phyloP scores from a whole-genome alignment of 2,888 invertebrate species.

The Drosophila neutralis region DNA sequence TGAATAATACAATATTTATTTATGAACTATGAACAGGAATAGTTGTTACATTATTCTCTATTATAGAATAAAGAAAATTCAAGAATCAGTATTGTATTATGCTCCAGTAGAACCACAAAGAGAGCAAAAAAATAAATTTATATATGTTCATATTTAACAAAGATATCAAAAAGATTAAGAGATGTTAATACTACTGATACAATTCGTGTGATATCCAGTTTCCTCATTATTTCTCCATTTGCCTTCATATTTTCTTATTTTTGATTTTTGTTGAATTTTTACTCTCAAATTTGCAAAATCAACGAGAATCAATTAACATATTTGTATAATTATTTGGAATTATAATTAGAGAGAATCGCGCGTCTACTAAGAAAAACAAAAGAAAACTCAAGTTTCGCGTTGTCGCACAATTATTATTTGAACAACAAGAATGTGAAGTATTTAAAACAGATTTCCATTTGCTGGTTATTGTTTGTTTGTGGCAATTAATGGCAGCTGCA shows the following conservation, averaged over 20 bases:
- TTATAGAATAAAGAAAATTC: background rate
- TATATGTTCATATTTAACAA: background rate
- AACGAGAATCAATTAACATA: background rate
- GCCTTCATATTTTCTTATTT: background rate
- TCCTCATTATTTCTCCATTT: background rate
- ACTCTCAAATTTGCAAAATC: background rate
- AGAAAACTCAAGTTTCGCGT: slow-evolving; percentile 1
- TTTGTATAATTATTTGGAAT: background rate
- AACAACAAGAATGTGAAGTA: slow-evolving; percentile 28
- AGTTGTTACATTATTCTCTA: too few relatives aligned
- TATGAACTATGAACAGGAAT: too few relatives aligned
- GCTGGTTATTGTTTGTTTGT: background rate
- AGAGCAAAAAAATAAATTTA: background rate
- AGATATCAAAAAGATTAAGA: background rate
- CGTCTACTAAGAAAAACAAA: background rate
- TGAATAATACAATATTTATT: too few relatives aligned
- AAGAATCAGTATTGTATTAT: background rate
- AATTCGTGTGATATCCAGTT: background rate
- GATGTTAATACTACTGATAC: background rate
- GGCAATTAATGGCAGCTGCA: slow-evolving; percentile 7
- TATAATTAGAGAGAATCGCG: background rate
- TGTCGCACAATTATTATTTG: background rate
- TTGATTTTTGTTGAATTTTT: background rate
- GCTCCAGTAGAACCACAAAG: background rate
- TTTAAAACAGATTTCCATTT: slow-evolving; percentile 6